Evolutionary conservation across 2,888 invertebrate species (phyloP).

Genomic region (Ochropleura plecta): DNA sequence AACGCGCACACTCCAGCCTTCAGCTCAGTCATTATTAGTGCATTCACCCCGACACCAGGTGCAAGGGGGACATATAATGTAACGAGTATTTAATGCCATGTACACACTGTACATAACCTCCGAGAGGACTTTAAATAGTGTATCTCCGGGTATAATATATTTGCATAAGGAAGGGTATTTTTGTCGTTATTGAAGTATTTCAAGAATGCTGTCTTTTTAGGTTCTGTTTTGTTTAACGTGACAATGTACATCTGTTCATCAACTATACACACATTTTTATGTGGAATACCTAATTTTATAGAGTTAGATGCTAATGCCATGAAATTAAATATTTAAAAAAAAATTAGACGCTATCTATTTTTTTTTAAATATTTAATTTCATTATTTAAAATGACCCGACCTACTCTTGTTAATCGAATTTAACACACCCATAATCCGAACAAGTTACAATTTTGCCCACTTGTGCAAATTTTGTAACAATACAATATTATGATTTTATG

Average conservation of each 20-base stretch:
- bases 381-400: background rate
- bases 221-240: slow-evolving; percentile 1
- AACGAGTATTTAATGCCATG: slow-evolving; percentile 47
- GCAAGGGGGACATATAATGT: slow-evolving; percentile 45
- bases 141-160: slow-evolving; percentile 34
- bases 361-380: no score
- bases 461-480: slow-evolving; percentile 16
- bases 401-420: background rate
- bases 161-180: slow-evolving; percentile 51
- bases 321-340: no score
- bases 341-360: no score
- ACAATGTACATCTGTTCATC: background rate
- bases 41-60: slow-evolving; percentile 66
- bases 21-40: slow-evolving; percentile 59
- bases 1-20: slow-evolving; percentile 51
- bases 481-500: slow-evolving; percentile 21
- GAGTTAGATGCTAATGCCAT: background rate
- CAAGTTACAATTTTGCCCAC: slow-evolving; percentile 5
- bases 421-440: background rate
- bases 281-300: no score
- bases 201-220: slow-evolving; percentile 24
- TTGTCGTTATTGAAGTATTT: slow-evolving; percentile 31
- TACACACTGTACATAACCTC: slow-evolving; percentile 24
- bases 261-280: no score
- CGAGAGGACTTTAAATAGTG: slow-evolving; percentile 28